Evolutionary conservation across 2,888 invertebrate species (phyloP).

Genomic region (Eilema sororculum): DNA sequence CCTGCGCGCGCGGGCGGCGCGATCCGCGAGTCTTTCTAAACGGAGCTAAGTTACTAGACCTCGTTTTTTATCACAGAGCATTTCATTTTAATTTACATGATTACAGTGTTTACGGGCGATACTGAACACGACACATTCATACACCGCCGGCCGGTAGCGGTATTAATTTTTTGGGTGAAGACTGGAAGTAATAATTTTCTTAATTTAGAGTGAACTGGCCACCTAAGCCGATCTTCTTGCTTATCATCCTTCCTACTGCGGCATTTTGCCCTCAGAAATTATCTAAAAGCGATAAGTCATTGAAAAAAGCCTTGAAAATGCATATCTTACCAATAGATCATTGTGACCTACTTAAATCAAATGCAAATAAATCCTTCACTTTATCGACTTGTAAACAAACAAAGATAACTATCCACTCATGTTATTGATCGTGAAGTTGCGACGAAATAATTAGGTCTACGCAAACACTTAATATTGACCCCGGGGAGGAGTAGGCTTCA

Average conservation of each 20-base stretch:
- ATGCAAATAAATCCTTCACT: conserved; percentile 76
- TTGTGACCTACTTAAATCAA: conserved; percentile 81
- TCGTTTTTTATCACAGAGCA: not conserved
- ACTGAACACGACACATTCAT: not conserved
- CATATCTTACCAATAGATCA: conserved; percentile 73
- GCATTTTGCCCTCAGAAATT: conserved; percentile 40
- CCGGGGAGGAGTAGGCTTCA: conserved; percentile 10
- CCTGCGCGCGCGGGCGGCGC: too few relatives aligned
- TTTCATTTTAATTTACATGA: not conserved
- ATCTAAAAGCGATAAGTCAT: conserved; percentile 61
- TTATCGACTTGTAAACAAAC: conserved; percentile 71
- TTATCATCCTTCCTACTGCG: conserved; percentile 5
- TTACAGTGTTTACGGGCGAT: too few relatives aligned
- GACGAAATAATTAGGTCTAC: conserved; percentile 36
- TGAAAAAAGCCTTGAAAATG: conserved; percentile 72
- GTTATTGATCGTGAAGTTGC: conserved; percentile 33
- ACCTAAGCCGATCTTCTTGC: not conserved
- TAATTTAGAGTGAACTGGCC: not conserved
- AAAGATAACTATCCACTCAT: conserved; percentile 56
- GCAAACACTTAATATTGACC: conserved; percentile 15
- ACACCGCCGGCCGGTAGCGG: not conserved
- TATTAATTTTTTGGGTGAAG: not conserved
- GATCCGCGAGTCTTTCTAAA: too few relatives aligned
- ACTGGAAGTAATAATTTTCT: not conserved
- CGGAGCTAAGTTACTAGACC: not conserved